A percentile compares a stretch with the other conserved stretches of the same genome.
Conservation (phyloP, 1,140 invertebrate genomes). For the Aphelenchoides fujianensis region DNA sequence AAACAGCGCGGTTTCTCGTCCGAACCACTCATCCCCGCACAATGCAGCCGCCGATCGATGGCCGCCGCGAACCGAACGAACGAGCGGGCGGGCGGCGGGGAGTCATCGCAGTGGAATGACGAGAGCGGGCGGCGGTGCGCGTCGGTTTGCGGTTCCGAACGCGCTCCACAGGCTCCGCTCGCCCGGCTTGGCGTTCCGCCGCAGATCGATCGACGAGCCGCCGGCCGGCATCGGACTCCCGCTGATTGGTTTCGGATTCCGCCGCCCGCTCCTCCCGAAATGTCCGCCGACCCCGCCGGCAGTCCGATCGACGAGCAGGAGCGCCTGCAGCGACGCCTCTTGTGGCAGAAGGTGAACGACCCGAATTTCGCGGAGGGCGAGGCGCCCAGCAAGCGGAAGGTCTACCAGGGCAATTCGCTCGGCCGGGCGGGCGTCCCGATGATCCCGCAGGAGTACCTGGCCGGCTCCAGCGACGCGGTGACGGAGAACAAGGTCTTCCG, state of each 20-base stretch:
- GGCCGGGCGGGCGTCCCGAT: slow-evolving; percentile 15
- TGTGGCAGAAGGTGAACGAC: slow-evolving; percentile 33
- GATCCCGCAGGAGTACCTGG: slow-evolving; percentile 20
- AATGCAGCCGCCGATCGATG: too few species aligned
- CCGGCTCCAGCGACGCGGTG: slow-evolving; percentile 6
- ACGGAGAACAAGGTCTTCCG: slow-evolving; percentile 20
- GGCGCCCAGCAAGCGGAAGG: not conserved
- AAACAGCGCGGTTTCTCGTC: too few species aligned
- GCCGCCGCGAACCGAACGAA: too few species aligned
- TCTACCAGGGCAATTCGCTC: slow-evolving; percentile 24
- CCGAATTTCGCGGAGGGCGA: slow-evolving; percentile 11
- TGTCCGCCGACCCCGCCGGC: not conserved
- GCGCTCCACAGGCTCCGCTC: too few species aligned
- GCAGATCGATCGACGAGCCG: not conserved
- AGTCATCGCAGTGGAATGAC: too few species aligned
- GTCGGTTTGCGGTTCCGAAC: too few species aligned
- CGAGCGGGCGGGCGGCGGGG: too few species aligned
- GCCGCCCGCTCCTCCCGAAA: too few species aligned
- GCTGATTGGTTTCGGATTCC: too few species aligned
- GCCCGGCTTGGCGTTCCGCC: not conserved
- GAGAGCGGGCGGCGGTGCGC: too few species aligned
- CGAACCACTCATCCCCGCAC: too few species aligned
- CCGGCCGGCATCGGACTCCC: not conserved
- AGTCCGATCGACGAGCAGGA: not conserved
- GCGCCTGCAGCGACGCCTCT: slow-evolving; percentile 5